Evolutionary conservation across 2,888 invertebrate species (phyloP).

Genomic region (Julus scandinavius): DNA sequence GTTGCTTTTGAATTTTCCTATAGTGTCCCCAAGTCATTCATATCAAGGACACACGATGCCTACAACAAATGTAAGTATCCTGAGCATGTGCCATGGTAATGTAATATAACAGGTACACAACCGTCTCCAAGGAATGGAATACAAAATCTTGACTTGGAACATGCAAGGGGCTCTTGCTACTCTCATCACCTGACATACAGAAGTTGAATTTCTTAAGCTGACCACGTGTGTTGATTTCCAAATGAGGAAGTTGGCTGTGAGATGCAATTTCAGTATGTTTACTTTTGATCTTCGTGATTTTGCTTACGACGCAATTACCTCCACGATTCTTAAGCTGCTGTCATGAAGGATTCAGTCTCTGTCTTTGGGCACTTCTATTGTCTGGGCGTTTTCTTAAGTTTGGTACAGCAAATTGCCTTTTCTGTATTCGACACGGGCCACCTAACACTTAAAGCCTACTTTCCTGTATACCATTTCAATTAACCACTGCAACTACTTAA

Average conservation of each 20-base stretch:
- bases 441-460: background rate
- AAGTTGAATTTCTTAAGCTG: background rate
- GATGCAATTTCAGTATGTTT: constrained; percentile 39
- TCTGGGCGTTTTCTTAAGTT: background rate
- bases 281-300: constrained; percentile 1
- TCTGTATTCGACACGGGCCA: background rate
- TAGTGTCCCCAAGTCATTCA: no score
- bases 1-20: no score
- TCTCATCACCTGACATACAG: background rate
- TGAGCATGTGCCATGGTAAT: background rate
- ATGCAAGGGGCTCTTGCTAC: background rate
- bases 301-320: constrained; percentile 28
- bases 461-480: no score
- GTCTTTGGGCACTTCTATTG: background rate
- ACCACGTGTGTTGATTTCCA: background rate
- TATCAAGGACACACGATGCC: no score
- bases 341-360: background rate
- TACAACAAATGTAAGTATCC: no score
- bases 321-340: background rate
- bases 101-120: background rate
- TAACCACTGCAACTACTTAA: no score
- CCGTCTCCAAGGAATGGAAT: background rate
- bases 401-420: background rate
- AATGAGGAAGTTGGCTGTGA: background rate
- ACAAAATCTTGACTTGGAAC: background rate